Evolutionary conservation across 1,140 invertebrate species (phyloP), one percentile per base, ranked within the genome.

Genomic region (Stratiolaelaps scimitus): DNA sequence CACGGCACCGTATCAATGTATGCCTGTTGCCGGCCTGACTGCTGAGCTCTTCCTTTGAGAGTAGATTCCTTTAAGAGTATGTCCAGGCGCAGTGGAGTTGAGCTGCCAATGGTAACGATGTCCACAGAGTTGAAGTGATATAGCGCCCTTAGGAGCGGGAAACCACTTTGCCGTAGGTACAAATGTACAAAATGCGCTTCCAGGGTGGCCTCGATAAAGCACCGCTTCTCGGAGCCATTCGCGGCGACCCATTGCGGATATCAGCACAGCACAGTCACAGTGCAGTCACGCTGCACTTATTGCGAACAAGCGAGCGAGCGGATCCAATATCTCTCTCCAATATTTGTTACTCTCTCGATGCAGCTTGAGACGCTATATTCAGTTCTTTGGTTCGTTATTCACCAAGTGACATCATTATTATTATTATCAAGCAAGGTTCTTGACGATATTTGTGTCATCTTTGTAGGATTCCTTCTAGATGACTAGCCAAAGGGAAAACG

Each of bases 151-250:
- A 34, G 26, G 53, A 60, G 53, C 53, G 53, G 19, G 34, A 34
- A 60, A 60, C 53, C 53, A 60, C 53, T 60, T 60, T 60, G 53
- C 53, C 23, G 53, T 60, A 60, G 53, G 53, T 60, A 60, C 53
- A 26, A 60, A 60, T 60, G 26, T 60, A 60, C 53, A 60, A 60
- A 60, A 26, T 26, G 15, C 26, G 53, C 23, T 26, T 29, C 34
- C 34, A 34, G 26, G 26, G 6, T 15, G 26, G 13, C 19, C 47
- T 48, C 23, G 53, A 26, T 34, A 20, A 34, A 60, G 26, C 26
- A 15, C 34, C 53, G 15, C 53, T 6, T 29, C 26, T 26, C 23
- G 6, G 26, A 26, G 15, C 34, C 2, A 17, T 4, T 6, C 28
- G 26, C 15, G 15, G 20, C 15, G 47, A 20, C 47, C 15, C 15